phyloP scores from a whole-genome alignment of 2,888 invertebrate species.

The Uloborus plumipes region DNA sequence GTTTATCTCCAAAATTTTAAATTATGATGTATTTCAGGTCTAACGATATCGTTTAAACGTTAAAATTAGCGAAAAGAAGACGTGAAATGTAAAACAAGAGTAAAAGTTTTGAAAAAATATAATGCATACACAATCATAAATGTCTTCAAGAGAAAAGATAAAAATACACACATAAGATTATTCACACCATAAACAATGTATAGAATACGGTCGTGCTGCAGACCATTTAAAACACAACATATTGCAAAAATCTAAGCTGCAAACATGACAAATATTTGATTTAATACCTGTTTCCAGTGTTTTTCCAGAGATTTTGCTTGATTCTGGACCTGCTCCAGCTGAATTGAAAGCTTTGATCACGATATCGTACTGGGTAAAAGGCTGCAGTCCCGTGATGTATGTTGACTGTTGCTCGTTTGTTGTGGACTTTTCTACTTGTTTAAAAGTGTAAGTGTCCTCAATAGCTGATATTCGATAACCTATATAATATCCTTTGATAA shows the following conservation, averaged over 20 bases:
- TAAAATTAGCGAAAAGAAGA: too few species aligned
- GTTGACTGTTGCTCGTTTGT: conserved; percentile 75
- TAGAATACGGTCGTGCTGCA: conserved; percentile 54
- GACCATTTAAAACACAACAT: not conserved
- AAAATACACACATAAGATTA: not conserved
- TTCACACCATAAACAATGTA: conserved; percentile 42
- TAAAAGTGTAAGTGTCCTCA: conserved; percentile 80
- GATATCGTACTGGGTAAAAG: conserved; percentile 93
- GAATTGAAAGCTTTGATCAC: conserved; percentile 96
- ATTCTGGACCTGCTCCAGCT: conserved; percentile 91
- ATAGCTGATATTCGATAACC: conserved; percentile 63
- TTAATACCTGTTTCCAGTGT: conserved; percentile 84
- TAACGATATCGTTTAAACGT: too few species aligned
- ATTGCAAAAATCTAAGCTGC: not conserved
- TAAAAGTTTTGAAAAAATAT: too few species aligned
- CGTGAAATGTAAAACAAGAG: too few species aligned
- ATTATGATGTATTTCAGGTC: too few species aligned
- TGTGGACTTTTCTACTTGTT: conserved; percentile 80
- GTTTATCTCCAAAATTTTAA: too few species aligned
- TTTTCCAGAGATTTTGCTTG: conserved; percentile 88
- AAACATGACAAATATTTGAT: not conserved
- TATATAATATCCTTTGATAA: conserved; percentile 65
- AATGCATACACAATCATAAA: too few species aligned
- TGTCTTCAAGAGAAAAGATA: too few species aligned
- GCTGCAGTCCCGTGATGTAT: conserved; percentile 84